These are phyloP conservation scores for Callionymus lyra DNA, from an alignment of 2,113 vertebrate species.

Conservation along the genomic window DNA sequence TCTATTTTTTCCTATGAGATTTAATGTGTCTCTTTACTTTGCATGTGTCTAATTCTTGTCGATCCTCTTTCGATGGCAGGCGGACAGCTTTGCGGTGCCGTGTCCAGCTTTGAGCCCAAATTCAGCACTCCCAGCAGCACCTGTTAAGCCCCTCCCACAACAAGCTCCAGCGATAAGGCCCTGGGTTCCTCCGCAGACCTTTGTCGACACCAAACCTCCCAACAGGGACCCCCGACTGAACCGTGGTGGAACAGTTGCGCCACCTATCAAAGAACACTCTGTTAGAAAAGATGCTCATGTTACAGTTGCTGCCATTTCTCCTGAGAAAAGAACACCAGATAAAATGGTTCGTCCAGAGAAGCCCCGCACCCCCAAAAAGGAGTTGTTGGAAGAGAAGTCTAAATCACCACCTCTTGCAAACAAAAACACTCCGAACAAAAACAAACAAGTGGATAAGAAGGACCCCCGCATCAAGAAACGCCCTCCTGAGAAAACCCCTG, in stretches of 20 bases:
- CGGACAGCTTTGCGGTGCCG: slow-evolving; percentile 39
- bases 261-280: slow-evolving; percentile 74
- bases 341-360: slow-evolving; percentile 74
- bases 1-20: not conserved
- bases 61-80: slow-evolving; percentile 33
- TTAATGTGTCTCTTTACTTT: not conserved
- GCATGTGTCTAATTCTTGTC: too few relatives aligned
- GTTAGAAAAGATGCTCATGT: slow-evolving; percentile 68
- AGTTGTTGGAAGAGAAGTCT: slow-evolving; percentile 75
- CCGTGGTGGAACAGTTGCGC: slow-evolving; percentile 53
- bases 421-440: slow-evolving; percentile 66
- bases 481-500: slow-evolving; percentile 73
- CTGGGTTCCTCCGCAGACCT: slow-evolving; percentile 66
- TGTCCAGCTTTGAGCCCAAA: slow-evolving; percentile 9
- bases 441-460: slow-evolving; percentile 76
- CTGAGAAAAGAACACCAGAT: slow-evolving; percentile 69
- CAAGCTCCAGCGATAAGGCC: slow-evolving; percentile 67
- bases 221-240: slow-evolving; percentile 89
- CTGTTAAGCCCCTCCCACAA: slow-evolving; percentile 51
- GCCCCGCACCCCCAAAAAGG: slow-evolving; percentile 68
- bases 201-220: slow-evolving; percentile 67
- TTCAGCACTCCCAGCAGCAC: not conserved
- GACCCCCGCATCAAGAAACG: slow-evolving; percentile 86
- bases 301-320: slow-evolving; percentile 24
- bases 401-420: slow-evolving; percentile 79